A percentile compares a stretch with the other conserved stretches of the same genome.
These are phyloP conservation scores for Arnoldichthys spilopterus DNA, from an alignment of 2,797 vertebrate genomes.

Conservation along the genomic window DNA sequence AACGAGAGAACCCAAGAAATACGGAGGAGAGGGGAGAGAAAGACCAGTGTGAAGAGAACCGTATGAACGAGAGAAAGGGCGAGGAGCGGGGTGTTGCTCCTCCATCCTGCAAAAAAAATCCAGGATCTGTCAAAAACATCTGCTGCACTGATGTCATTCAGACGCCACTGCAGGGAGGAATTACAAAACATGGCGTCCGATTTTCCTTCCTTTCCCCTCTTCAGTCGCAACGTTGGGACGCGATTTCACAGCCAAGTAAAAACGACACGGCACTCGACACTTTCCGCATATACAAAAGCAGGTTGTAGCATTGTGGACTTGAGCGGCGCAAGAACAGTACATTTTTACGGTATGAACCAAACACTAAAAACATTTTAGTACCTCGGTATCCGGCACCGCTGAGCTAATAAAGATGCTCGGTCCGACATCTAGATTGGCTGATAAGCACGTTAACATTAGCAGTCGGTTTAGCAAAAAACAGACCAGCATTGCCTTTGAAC, in stretches of 20 bases:
- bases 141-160: conserved; percentile 40
- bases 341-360: background rate
- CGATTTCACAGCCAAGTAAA: background rate
- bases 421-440: background rate
- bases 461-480: background rate
- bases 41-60: background rate
- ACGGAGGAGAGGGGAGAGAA: background rate
- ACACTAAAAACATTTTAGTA: background rate
- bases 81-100: background rate
- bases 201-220: background rate
- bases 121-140: conserved; percentile 53
- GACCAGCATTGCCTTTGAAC: too few relatives aligned
- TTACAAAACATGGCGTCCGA: conserved; percentile 17
- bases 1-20: background rate
- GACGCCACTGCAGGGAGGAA: conserved; percentile 8
- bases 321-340: background rate
- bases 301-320: background rate
- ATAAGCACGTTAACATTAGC: background rate
- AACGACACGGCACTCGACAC: background rate
- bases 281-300: background rate
- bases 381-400: background rate
- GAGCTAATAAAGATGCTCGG: background rate
- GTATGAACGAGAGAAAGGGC: background rate
- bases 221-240: background rate
- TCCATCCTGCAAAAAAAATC: conserved; percentile 42